Evolutionary conservation across 1,140 invertebrate species (phyloP).

Genomic region (Lerema accius): DNA sequence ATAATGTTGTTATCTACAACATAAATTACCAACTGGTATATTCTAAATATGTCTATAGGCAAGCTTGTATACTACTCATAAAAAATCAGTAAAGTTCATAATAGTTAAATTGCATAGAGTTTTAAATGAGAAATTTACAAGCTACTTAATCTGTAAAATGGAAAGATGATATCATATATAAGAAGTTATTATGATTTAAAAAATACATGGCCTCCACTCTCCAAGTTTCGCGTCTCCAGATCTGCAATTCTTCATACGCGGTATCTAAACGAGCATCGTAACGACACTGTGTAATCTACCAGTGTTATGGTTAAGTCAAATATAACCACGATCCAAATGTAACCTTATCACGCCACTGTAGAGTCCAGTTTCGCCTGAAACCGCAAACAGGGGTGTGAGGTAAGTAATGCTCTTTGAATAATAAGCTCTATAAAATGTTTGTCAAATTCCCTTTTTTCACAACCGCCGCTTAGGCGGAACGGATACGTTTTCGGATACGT

Average conservation of each 20-base stretch:
- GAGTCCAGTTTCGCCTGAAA: constrained; percentile 20
- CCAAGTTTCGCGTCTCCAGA: constrained; percentile 55
- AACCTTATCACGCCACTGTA: constrained; percentile 42
- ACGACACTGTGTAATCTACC: constrained; percentile 77
- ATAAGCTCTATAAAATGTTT: constrained; percentile 61
- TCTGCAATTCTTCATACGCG: constrained; percentile 76
- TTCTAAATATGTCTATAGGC: no score
- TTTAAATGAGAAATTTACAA: constrained; percentile 23
- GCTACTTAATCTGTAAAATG: constrained; percentile 25
- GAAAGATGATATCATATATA: constrained; percentile 26
- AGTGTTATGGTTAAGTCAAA: constrained; percentile 55
- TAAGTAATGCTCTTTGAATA: constrained; percentile 65
- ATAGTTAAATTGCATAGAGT: no score
- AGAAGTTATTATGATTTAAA: constrained; percentile 35
- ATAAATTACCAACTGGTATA: no score
- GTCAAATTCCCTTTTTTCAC: constrained; percentile 49
- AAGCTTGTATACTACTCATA: no score
- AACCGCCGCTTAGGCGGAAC: constrained; percentile 32
- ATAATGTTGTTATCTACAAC: no score
- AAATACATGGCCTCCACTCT: constrained; percentile 31
- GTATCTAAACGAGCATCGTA: constrained; percentile 81
- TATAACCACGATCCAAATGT: constrained; percentile 45
- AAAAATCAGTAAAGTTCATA: no score
- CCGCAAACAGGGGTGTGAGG: constrained; percentile 38
- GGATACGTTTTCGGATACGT: constrained; percentile 28